A percentile compares a stretch with the other conserved stretches of the same genome.
Conservation (phyloP, 2,797 vertebrate species). For the Falco concolor region DNA sequence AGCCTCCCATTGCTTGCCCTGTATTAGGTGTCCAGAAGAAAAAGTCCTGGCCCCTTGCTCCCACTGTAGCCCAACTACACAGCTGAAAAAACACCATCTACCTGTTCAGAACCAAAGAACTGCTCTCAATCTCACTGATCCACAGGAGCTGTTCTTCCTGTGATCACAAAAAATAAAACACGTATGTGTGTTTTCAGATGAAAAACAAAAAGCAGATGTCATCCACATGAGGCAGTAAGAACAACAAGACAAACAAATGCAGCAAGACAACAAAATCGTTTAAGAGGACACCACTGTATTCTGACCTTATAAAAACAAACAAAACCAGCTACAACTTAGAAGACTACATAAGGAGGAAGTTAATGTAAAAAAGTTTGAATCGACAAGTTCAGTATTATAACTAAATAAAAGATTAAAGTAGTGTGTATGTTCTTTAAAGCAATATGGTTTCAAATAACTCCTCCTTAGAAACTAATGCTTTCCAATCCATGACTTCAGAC, state of each 20-base stretch:
- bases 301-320: not conserved
- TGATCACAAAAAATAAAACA: not conserved
- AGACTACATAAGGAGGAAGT: not conserved
- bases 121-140: not conserved
- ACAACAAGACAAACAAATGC: not conserved
- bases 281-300: not conserved
- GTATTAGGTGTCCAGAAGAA: not conserved
- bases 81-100: not conserved
- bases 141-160: not conserved
- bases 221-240: not conserved
- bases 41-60: not conserved
- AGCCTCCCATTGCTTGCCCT: not conserved
- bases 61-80: not conserved
- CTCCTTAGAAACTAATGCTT: not conserved
- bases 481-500: not conserved
- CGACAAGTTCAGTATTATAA: not conserved
- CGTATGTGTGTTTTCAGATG: not conserved
- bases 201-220: slow-evolving; percentile 14
- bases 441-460: not conserved
- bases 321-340: not conserved
- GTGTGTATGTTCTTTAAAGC: not conserved
- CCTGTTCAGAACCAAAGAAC: not conserved
- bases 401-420: not conserved
- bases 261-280: not conserved
- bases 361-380: not conserved